Base-by-base conservation (phyloP, 1,140 invertebrate genomes). In the Plectrocnemia conspersa region DNA sequence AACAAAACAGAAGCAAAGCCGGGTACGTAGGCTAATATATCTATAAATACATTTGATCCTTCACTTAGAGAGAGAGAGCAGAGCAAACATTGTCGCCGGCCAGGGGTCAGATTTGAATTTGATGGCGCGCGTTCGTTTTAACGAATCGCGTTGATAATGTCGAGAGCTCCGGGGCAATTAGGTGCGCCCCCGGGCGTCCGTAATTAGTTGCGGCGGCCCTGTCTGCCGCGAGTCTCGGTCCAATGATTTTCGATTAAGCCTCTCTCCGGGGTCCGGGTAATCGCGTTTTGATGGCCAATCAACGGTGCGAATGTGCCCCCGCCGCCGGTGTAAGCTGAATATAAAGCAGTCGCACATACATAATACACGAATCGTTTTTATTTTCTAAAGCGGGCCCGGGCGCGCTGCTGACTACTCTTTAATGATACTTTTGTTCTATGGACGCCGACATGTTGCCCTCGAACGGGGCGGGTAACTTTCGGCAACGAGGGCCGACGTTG, bases 261-360 rank as follows among this genome's bases (percentile, higher is more conserved):
- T 32, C 44, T 38, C 10, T 10, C 13, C 42, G 13, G 54, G 23
- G 29, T 29, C 33, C n/a, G 57, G 23, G 36, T 60, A 55, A 60
- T 52, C 38, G 54, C 42, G 15, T 24, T 60, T 60, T 60, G 58
- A 60, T 59, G 25, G 41, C 58, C 58, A 60, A 60, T 60, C 58
- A 60, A 60, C 58, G 35, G 47, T 52, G 58, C 48, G 54, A 53
- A 60, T 56, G 49, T 50, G 58, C 13, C 40, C 21, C 10, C 40
- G 35, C 33, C 16, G 33, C 45, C 45, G 44, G 21, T 16, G 52
- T 59, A 60, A 60, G 58, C 54, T 52, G 58, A 56, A 60, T 60
- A 60, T 60, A 56, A 60, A 56, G 49, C 49, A 60, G 58, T 60
- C 48, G 10, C 52, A 47, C 58, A 60, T 60, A 60, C 58, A 60